These are phyloP conservation scores for Cottoperca gobio DNA, from an alignment of 2,797 vertebrate species.

Conservation along the genomic window DNA sequence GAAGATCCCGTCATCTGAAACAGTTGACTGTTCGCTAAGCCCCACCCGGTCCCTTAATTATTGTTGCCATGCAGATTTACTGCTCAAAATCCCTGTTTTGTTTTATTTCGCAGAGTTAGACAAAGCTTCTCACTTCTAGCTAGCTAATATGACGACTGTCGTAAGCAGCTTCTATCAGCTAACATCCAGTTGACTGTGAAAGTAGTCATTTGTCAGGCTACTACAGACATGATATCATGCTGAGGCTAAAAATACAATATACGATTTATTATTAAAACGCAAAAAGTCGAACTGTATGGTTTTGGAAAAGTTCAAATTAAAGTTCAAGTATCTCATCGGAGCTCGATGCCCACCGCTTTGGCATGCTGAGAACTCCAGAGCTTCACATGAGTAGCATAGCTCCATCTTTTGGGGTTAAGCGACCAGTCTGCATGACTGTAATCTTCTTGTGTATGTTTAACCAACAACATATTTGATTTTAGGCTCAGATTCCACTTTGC, in stretches of 20 bases:
- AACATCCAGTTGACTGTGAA: background rate
- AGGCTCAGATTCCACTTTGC: background rate
- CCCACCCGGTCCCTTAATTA: background rate
- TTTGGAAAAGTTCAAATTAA: conserved; percentile 4
- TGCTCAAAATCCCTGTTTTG: no score
- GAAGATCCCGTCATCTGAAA: background rate
- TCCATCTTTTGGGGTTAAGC: no score
- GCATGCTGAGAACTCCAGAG: background rate
- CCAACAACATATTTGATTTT: background rate
- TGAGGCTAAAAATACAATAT: background rate
- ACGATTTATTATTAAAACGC: no score
- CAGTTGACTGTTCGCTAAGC: background rate
- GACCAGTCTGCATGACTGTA: fast-evolving
- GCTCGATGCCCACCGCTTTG: background rate
- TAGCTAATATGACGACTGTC: background rate
- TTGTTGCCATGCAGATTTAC: background rate
- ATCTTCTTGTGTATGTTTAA: background rate
- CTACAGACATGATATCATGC: background rate
- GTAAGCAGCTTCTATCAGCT: background rate
- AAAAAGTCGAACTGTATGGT: background rate
- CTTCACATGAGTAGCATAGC: background rate
- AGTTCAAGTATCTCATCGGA: background rate
- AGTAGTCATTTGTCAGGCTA: background rate
- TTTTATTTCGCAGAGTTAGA: background rate
- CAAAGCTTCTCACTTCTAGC: background rate